Base-by-base conservation (phyloP, 2,797 vertebrate genomes). In the Halcyon badia region DNA sequence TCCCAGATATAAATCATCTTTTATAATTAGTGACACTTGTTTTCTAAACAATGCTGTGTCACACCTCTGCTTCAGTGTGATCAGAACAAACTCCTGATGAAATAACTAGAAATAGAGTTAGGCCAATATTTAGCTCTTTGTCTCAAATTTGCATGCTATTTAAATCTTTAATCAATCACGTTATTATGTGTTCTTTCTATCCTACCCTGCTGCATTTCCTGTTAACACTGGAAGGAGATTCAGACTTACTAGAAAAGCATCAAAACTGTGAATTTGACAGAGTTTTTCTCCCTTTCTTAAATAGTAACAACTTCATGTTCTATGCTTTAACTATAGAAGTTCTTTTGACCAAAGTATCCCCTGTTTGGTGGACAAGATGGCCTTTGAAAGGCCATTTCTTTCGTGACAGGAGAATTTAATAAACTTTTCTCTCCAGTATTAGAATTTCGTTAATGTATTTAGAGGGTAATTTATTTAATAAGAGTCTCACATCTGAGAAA, bases 121-220 rank as follows among this genome's bases (percentile, higher is more conserved):
- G 81, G 61, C 72, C 73, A 90, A 10, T 78, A 41, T 66, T 92
- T 83, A 87, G 25, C 30, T 83, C 28, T 77, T 89, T 66, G 56
- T 92, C 60, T 87, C 48, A 41, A 33, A 87, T 62, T 60, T 87
- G 21, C 51, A n/a, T 92, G 42, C 83, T 87, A 35, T 66, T 85
- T 90, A 87, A 95, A 82, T 94, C 42, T 71, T 84, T 26, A 80
- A 21, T 95, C 62, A 89, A 66, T 76, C 72, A 33, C 12, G 15
- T 39, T 64, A 57, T 44, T 77, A 22, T 87, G 69, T 42, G 79
- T 87, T 69, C 30, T 68, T 62, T 82, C 10, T 89, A 42, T 94
- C 83, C 79, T 14, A 66, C 17, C 14, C 39, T 70, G n/a, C 83
- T 1, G 0, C 37, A 48, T 89, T 72, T 92, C 42, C 51, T 83